Conservation (phyloP, 2,888 invertebrate genomes). For the Oxyteleia sp. region DNA sequence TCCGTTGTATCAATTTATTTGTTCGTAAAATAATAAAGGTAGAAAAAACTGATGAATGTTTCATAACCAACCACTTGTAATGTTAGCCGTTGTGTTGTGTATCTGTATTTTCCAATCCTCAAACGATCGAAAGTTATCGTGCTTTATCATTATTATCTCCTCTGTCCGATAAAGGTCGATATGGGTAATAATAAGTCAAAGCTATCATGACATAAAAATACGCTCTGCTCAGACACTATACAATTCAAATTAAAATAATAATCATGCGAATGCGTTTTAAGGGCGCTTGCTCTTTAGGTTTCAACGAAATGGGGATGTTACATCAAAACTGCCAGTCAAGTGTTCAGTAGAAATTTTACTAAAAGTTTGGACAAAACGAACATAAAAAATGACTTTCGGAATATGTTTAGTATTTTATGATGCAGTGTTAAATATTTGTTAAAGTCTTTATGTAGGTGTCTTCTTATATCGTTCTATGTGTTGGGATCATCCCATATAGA, state of each 20-base stretch:
- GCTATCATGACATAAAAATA: neutral
- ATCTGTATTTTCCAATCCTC: constrained; percentile 61
- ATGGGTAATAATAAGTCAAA: constrained; percentile 5
- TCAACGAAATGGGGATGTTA: neutral
- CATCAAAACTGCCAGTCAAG: neutral
- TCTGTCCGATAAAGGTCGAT: constrained; percentile 17
- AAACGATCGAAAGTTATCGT: constrained; percentile 52
- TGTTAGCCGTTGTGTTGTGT: constrained; percentile 54
- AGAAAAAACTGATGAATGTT: constrained; percentile 27
- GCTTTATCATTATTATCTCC: constrained; percentile 40
- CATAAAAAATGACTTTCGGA: too few relatives aligned
- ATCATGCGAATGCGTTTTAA: neutral
- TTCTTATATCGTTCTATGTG: too few relatives aligned
- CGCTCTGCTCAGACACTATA: neutral
- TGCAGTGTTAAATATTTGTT: too few relatives aligned
- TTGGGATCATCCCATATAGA: too few relatives aligned
- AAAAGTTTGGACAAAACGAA: too few relatives aligned
- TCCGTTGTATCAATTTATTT: neutral
- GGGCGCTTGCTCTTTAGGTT: neutral
- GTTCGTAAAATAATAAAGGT: constrained; percentile 19
- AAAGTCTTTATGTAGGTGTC: too few relatives aligned
- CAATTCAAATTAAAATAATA: constrained; percentile 1
- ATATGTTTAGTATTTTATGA: too few relatives aligned
- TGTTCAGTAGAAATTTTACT: too few relatives aligned
- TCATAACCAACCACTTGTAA: constrained; percentile 64